Base-by-base conservation (phyloP, 1,140 invertebrate genomes). In the Acromyrmex echinatior region DNA sequence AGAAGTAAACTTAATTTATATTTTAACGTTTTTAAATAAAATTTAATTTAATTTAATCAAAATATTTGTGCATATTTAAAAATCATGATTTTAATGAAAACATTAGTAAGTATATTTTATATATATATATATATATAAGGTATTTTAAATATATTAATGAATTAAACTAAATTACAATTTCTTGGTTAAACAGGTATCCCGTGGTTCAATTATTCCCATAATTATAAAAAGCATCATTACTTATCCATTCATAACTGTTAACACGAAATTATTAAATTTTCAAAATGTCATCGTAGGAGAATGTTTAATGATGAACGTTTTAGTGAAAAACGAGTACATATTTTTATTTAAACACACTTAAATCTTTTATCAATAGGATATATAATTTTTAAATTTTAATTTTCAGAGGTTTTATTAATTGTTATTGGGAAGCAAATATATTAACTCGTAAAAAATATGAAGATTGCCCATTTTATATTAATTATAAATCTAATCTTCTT, bases 271-370 rank as follows among this genome's bases (percentile, higher is more conserved):
- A n/a, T 74, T 96, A 7, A 87, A 95, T 81, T 96, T 96, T 86
- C 92, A 88, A 12, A 82, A 93, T n/a, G 94, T 96, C 39, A 84
- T 92, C 18, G 90, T 95, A 70, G 96, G 96, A 16, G 87, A 95
- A 62, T 95, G 94, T 66, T 71, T 92, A 45, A 87, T 93, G 49
- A 94, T 93, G 77, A 79, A 82, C 31, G 60, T 96, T 6, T 18
- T 92, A n/a, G 71, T 96, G 0, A 91, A 92, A 84, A 96, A 96
- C 86, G 90, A 92, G 96, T 96, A 92, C 60, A 76, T 45, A 56
- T 56, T n/a, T 3, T 58, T 5, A 63, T 82, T 62, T 5, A 51
- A 18, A 49, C 16, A 35, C 16, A 51, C 53, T 62, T 51, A 21
- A 70, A 16, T 1, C 12, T 70, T 51, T 86, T 63, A 28, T 74